A percentile compares a stretch with the other conserved stretches of the same genome.
phyloP scores from a whole-genome alignment of 1,140 invertebrate genomes.

The Papilio aristodemus region DNA sequence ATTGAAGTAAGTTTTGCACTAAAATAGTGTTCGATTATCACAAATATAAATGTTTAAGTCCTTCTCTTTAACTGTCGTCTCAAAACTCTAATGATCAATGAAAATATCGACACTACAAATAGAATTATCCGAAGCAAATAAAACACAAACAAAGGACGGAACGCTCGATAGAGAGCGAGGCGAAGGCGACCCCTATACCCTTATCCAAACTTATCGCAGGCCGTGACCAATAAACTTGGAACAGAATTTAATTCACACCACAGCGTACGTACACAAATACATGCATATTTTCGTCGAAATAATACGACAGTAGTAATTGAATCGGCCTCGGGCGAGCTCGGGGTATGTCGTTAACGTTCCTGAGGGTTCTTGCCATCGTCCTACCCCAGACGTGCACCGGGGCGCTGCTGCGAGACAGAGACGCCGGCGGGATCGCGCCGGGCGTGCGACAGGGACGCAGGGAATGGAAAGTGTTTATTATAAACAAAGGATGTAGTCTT shows the following conservation, averaged over 20 bases:
- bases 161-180: slow-evolving; percentile 45
- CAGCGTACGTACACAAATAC: slow-evolving; percentile 73
- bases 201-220: slow-evolving; percentile 70
- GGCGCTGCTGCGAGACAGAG: slow-evolving; percentile 67
- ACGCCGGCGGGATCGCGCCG: slow-evolving; percentile 42
- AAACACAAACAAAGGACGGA: slow-evolving; percentile 35
- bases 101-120: not conserved
- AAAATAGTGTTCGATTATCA: too few species aligned
- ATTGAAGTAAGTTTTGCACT: too few species aligned
- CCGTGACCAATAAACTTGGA: slow-evolving; percentile 76
- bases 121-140: slow-evolving; percentile 15
- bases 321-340: slow-evolving; percentile 77
- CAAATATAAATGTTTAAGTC: not conserved
- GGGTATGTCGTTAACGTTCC: slow-evolving; percentile 77
- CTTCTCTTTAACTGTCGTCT: not conserved
- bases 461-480: slow-evolving; percentile 75
- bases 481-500: slow-evolving; percentile 79
- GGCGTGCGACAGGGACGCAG: slow-evolving; percentile 44
- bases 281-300: slow-evolving; percentile 78
- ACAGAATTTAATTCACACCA: slow-evolving; percentile 77
- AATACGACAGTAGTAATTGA: slow-evolving; percentile 80
- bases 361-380: slow-evolving; percentile 67
- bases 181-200: slow-evolving; percentile 49
- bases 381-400: slow-evolving; percentile 74
- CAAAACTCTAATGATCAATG: not conserved